These are phyloP conservation scores for Sinopyrophorus schimmeli DNA, from an alignment of 2,888 invertebrate species.

Conservation along the genomic window DNA sequence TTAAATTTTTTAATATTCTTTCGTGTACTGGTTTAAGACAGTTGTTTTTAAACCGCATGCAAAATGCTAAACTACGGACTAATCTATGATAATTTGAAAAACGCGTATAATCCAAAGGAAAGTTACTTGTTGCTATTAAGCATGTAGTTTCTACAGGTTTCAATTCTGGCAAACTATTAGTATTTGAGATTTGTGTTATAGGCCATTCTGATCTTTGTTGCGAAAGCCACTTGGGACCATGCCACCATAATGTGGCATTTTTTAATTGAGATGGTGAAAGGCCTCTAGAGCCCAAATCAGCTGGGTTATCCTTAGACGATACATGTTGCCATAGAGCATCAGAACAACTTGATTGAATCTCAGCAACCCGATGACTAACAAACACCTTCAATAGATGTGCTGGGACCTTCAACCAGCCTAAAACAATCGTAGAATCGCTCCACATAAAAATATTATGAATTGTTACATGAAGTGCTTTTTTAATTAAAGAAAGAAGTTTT, in stretches of 20 bases:
- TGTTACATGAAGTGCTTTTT: conserved; percentile 14
- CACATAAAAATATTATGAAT: conserved; percentile 15
- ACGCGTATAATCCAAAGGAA: no score
- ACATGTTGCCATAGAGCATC: conserved; percentile 29
- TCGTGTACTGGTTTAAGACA: neutral
- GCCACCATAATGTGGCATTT: conserved; percentile 30
- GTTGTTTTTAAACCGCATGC: conserved; percentile 1
- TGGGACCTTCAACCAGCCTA: conserved; percentile 30
- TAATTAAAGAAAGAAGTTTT: conserved; percentile 25
- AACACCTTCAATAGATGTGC: conserved; percentile 33
- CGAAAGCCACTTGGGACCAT: conserved; percentile 27
- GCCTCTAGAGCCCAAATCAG: conserved; percentile 30
- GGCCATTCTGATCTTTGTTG: neutral
- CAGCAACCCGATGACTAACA: conserved; percentile 32
- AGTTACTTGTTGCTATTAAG: no score
- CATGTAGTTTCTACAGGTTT: no score
- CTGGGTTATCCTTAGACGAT: conserved; percentile 31
- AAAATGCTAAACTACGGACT: conserved; percentile 3
- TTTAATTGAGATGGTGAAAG: conserved; percentile 19
- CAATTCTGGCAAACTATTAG: no score
- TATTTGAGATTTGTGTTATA: no score
- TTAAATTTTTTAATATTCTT: neutral
- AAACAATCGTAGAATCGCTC: conserved; percentile 35
- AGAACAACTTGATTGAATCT: conserved; percentile 27
- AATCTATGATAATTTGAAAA: conserved; percentile 13